These are phyloP conservation scores for Orussus abietinus DNA, from an alignment of 1,140 invertebrate genomes.

Conservation along the genomic window DNA sequence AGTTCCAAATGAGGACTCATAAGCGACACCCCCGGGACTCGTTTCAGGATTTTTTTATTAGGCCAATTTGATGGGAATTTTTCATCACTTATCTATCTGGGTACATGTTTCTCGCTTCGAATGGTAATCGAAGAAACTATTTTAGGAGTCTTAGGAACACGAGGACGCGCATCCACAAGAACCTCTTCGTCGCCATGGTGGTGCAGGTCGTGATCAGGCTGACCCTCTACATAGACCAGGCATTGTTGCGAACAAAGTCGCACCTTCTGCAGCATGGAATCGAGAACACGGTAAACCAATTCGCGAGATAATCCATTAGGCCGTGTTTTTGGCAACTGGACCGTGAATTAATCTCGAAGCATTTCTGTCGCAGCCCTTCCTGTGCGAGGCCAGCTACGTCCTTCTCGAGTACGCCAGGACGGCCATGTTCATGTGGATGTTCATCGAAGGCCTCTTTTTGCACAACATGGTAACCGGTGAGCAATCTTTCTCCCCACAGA, in stretches of 20 bases:
- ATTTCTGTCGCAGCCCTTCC: constrained; percentile 62
- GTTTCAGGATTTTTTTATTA: too few species aligned
- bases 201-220: constrained; percentile 81
- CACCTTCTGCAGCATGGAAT: constrained; percentile 55
- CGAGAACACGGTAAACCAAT: constrained; percentile 70
- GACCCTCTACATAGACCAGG: constrained; percentile 81
- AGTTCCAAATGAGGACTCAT: too few species aligned
- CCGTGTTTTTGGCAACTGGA: too few species aligned
- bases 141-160: constrained; percentile 78
- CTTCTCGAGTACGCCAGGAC: constrained; percentile 82
- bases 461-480: constrained; percentile 77
- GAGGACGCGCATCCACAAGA: constrained; percentile 82
- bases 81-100: too few species aligned
- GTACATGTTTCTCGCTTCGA: too few species aligned
- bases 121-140: too few species aligned
- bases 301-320: too few species aligned
- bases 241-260: constrained; percentile 47
- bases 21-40: too few species aligned
- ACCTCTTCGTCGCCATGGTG: constrained; percentile 82
- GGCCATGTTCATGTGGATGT: constrained; percentile 94
- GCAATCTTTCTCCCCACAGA: constrained; percentile 6
- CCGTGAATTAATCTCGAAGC: too few species aligned
- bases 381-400: constrained; percentile 76
- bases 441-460: constrained; percentile 83
- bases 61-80: too few species aligned